Evolutionary conservation across 2,113 vertebrate genomes (phyloP), one percentile per base, ranked within the genome.

Genomic region (Poeciliopsis prolifica): DNA sequence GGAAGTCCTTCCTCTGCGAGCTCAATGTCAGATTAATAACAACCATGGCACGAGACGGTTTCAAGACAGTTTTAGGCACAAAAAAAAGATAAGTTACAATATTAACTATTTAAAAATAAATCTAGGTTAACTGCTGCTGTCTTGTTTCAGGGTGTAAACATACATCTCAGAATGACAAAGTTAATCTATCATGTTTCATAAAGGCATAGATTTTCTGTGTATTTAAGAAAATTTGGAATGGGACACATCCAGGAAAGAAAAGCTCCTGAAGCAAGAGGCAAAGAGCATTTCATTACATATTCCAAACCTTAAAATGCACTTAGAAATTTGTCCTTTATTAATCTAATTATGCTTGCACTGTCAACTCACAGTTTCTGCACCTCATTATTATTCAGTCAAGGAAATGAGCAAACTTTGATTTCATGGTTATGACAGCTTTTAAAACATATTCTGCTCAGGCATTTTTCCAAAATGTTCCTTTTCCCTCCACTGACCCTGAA

Each of bases 401-500:
- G 30, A 31, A 64, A 64, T 31, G 14, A 63, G 13, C 28, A 58
- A 64, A 33, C 62, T 64, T 64, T 64, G 6, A 64, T 64, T 64
- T 29, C 17, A 33, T 31, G 31, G 30, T 67, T 26, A 17, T 19
- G 17, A 22, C 15, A 48, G 44, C 44, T 48, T 19, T 19, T 48
- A n/a, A 15, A 11, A 54, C 68, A n/a, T 42, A 65, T 80, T 77
- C 33, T 63, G 19, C 22, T 31, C 11, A 28, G 64, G 30, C 70
- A 29, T 19, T 37, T 70, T 28, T 70, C 31, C 28, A 69, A 69
- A 22, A 19, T 28, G 35, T n/a, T 61, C n/a, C 31, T 54, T 22
- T 26, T 44, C 70, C 37, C 11, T 65, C 51, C 35, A 19, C 65
- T 44, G 61, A 78, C 40, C 26, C 61, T 75, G n/a, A 31, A 40